Percentiles rank a stretch among this genome's conserved stretches.
Evolutionary conservation across 2,113 vertebrate genomes (phyloP).

Genomic region (Hipposideros armiger): DNA sequence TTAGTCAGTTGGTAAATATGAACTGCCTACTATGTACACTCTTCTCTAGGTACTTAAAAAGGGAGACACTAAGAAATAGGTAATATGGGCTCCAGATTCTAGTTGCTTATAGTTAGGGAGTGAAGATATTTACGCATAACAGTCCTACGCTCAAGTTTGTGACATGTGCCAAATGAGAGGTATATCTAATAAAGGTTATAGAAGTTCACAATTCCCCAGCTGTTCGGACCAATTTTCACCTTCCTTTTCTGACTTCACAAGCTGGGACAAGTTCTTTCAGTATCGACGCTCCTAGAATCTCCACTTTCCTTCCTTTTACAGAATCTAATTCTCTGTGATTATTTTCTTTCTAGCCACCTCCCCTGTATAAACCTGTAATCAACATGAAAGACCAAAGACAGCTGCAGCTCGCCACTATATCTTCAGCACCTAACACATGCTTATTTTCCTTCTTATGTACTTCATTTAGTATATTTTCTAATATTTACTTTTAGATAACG

Average conservation of each 20-base stretch:
- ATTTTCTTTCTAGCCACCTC: neutral
- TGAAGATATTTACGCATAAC: neutral
- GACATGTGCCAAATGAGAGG: neutral
- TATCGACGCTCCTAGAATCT: neutral
- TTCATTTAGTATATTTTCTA: constrained; percentile 11
- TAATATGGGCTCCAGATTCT: neutral
- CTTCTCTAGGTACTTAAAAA: neutral
- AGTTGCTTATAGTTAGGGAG: neutral
- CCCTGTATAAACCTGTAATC: neutral
- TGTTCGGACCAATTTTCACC: neutral
- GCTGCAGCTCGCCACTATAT: neutral
- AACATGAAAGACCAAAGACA: neutral
- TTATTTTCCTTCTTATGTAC: neutral
- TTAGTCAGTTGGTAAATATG: neutral
- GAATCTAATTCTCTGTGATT: neutral
- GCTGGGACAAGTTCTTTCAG: neutral
- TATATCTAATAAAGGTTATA: neutral
- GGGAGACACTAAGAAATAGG: neutral
- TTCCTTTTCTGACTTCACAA: neutral
- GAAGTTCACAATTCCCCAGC: neutral
- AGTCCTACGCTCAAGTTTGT: neutral
- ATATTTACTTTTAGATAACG: neutral
- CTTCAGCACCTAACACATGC: neutral
- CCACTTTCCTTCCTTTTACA: neutral
- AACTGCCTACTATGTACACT: neutral